Conservation (phyloP, 2,888 invertebrate species). For the Gortyna flavago region DNA sequence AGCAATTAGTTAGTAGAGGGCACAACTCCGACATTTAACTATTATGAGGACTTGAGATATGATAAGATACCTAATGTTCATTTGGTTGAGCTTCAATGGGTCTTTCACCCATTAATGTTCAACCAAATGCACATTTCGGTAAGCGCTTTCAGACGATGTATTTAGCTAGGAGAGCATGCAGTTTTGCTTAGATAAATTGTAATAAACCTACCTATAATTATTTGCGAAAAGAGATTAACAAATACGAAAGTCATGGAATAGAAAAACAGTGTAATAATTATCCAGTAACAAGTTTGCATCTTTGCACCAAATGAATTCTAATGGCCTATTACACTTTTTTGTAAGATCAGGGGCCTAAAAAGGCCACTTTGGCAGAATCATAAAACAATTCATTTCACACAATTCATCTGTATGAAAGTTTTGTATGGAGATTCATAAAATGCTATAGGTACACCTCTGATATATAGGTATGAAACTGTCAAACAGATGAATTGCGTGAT, state of each 20-base stretch:
- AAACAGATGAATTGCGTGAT: too few relatives aligned
- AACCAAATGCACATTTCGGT: constrained; percentile 7
- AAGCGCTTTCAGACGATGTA: neutral
- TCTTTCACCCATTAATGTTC: constrained; percentile 1
- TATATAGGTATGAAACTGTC: too few relatives aligned
- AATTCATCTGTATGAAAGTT: too few relatives aligned
- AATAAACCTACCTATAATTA: neutral
- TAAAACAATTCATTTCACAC: too few relatives aligned
- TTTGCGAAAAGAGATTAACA: neutral
- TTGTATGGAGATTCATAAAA: too few relatives aligned
- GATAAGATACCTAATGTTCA: neutral
- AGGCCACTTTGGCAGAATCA: too few relatives aligned
- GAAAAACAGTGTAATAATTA: neutral
- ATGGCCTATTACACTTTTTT: neutral
- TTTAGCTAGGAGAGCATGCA: neutral
- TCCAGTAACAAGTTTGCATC: neutral
- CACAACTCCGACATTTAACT: too few relatives aligned
- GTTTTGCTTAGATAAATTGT: neutral
- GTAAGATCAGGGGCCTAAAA: too few relatives aligned
- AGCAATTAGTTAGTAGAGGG: too few relatives aligned
- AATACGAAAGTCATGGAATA: neutral
- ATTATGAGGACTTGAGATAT: neutral
- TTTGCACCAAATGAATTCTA: neutral
- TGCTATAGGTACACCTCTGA: too few relatives aligned
- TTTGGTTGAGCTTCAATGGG: too few relatives aligned